phyloP scores from a whole-genome alignment of 2,113 vertebrate species.

The Gnathonemus longibarbis region DNA sequence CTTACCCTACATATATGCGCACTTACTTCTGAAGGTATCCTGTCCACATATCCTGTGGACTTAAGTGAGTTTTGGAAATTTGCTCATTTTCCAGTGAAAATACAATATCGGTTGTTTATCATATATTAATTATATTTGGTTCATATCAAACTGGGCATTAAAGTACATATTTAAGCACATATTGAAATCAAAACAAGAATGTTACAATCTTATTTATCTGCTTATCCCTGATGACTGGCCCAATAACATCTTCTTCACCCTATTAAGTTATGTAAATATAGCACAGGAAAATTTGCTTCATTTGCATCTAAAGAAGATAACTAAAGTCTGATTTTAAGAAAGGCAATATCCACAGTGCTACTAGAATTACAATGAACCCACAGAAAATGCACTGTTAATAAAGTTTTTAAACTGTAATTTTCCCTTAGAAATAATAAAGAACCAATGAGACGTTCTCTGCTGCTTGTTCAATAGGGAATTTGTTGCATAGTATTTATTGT shows the following conservation, averaged over 20 bases:
- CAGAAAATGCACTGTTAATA: not conserved
- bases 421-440: not conserved
- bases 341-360: not conserved
- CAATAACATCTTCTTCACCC: not conserved
- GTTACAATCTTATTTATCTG: not conserved
- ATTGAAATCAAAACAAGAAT: not conserved
- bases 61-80: not conserved
- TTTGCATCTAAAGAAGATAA: not conserved
- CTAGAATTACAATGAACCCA: not conserved
- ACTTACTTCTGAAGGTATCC: not conserved
- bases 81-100: not conserved
- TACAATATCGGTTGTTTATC: not conserved
- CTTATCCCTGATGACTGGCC: not conserved
- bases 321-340: not conserved
- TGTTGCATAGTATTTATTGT: constrained; percentile 43
- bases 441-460: not conserved
- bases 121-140: not conserved
- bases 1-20: not conserved
- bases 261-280: not conserved
- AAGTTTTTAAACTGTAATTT: constrained; percentile 3
- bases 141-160: not conserved
- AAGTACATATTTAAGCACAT: not conserved
- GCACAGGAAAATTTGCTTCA: not conserved
- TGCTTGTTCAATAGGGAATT: constrained; percentile 23
- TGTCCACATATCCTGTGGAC: not conserved